Conservation (phyloP, 2,888 invertebrate species). For the Tetranychus piercei region DNA sequence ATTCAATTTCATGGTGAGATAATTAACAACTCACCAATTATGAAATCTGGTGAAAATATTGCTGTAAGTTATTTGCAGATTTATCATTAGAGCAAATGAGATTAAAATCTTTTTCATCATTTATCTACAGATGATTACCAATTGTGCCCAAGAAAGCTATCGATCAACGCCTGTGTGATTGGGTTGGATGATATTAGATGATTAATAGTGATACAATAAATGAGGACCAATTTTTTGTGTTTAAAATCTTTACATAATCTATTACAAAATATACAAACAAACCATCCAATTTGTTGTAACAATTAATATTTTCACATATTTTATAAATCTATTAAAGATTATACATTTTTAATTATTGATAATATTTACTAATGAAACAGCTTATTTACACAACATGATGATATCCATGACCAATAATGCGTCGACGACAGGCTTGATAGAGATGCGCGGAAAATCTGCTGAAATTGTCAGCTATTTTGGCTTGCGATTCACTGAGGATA, state of each 20-base stretch:
- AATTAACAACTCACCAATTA: background rate
- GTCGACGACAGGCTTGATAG: background rate
- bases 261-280: too few species aligned
- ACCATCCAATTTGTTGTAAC: too few species aligned
- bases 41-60: background rate
- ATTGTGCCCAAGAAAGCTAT: background rate
- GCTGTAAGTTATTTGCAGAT: background rate
- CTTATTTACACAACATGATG: background rate
- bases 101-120: background rate
- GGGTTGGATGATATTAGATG: background rate
- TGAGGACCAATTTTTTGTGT: background rate
- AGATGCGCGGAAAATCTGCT: background rate
- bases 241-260: too few species aligned
- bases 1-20: background rate
- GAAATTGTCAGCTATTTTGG: background rate
- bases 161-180: background rate
- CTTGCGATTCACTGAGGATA: background rate
- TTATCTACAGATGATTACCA: background rate
- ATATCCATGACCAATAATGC: background rate
- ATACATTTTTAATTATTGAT: too few species aligned
- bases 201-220: background rate
- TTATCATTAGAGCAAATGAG: background rate
- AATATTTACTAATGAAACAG: too few species aligned
- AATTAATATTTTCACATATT: too few species aligned
- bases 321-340: too few species aligned